A percentile compares a stretch with the other conserved stretches of the same genome.
These are phyloP conservation scores for Bucco capensis DNA, from an alignment of 2,113 vertebrate genomes.

Conservation along the genomic window DNA sequence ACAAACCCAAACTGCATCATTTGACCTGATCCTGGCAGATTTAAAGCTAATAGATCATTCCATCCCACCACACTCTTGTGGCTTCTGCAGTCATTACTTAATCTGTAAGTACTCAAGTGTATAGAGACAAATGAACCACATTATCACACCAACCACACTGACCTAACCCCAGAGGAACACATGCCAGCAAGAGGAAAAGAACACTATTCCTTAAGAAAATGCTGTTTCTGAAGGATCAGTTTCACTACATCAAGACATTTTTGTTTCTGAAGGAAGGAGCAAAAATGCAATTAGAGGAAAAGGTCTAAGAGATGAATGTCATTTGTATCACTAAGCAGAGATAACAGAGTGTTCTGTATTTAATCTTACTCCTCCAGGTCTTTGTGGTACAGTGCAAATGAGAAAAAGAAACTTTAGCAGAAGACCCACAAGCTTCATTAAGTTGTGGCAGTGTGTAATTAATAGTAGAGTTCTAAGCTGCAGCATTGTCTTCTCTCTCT, in stretches of 20 bases:
- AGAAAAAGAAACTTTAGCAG: slow-evolving; percentile 56
- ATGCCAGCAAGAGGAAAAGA: neutral
- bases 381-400: slow-evolving; percentile 23
- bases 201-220: slow-evolving; percentile 50
- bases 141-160: neutral
- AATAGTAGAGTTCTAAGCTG: neutral
- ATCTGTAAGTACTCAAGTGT: neutral
- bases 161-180: neutral
- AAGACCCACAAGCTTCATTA: slow-evolving; percentile 51
- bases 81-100: neutral
- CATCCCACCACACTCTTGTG: neutral
- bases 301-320: slow-evolving; percentile 37
- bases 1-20: neutral
- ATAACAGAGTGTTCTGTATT: slow-evolving; percentile 34
- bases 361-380: slow-evolving; percentile 27
- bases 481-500: neutral
- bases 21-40: neutral
- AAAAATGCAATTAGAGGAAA: slow-evolving; percentile 58
- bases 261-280: slow-evolving; percentile 61
- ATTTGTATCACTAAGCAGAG: slow-evolving; percentile 49
- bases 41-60: neutral
- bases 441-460: slow-evolving; percentile 31
- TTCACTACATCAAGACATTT: slow-evolving; percentile 53
- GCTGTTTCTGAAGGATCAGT: slow-evolving; percentile 35
- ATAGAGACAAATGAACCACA: neutral